phyloP scores from a whole-genome alignment of 2,888 invertebrate species.

The Ceraclea dissimilis region DNA sequence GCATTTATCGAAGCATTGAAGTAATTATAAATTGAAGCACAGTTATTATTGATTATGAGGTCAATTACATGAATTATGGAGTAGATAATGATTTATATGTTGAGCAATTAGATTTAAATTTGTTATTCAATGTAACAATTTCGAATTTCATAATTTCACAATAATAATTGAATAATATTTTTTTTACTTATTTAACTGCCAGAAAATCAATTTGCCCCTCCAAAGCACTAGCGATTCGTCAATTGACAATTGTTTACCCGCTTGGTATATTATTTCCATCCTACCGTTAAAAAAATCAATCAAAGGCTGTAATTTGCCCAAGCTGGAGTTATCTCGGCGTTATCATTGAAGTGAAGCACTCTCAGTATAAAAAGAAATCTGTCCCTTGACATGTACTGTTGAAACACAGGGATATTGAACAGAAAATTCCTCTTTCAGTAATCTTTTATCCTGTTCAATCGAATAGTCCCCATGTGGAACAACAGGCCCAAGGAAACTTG shows the following conservation, averaged over 20 bases:
- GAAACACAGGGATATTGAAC: slow-evolving; percentile 3
- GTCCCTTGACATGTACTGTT: neutral
- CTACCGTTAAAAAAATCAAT: slow-evolving; percentile 7
- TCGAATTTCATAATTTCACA: too few species aligned
- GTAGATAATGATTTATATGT: too few species aligned
- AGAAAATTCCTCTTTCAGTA: slow-evolving; percentile 12
- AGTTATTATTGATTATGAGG: too few species aligned
- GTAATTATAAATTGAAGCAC: too few species aligned
- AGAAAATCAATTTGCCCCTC: neutral
- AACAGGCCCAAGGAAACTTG: slow-evolving; percentile 6
- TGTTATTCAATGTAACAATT: too few species aligned
- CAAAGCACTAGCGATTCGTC: slow-evolving; percentile 1
- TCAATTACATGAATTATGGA: too few species aligned
- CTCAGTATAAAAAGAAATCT: neutral
- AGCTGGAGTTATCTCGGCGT: neutral
- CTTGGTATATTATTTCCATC: slow-evolving; percentile 3
- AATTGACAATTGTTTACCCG: slow-evolving; percentile 5
- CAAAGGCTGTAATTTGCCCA: slow-evolving; percentile 3
- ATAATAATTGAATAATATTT: too few species aligned
- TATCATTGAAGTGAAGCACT: neutral
- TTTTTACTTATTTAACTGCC: neutral
- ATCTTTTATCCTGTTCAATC: slow-evolving; percentile 5
- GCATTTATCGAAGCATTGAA: too few species aligned
- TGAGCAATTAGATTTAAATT: too few species aligned
- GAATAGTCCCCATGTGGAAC: slow-evolving; percentile 12